These are phyloP conservation scores for Tetrapedia diversipes DNA, from an alignment of 2,888 invertebrate species.

Conservation along the genomic window DNA sequence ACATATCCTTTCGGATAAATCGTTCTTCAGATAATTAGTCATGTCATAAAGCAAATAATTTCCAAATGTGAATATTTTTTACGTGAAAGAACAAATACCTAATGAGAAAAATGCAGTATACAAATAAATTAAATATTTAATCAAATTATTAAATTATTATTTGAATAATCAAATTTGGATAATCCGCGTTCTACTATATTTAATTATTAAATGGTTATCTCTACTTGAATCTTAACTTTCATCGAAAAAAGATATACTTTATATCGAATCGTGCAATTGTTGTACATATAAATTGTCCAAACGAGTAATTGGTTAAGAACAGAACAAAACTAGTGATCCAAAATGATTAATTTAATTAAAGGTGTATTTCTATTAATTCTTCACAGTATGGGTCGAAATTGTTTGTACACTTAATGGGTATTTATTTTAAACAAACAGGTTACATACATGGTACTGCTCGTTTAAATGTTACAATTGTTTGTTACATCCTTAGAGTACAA, in stretches of 20 bases:
- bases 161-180: too few species aligned
- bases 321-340: background rate
- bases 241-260: background rate
- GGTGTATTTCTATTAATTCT: conserved; percentile 19
- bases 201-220: background rate
- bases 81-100: too few species aligned
- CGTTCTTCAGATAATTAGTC: too few species aligned
- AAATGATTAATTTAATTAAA: background rate
- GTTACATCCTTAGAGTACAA: conserved; percentile 69
- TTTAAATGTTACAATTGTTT: conserved; percentile 73
- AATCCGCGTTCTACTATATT: too few species aligned
- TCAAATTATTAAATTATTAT: too few species aligned
- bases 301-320: background rate
- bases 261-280: background rate
- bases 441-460: conserved; percentile 74
- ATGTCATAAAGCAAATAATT: too few species aligned
- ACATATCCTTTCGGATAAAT: too few species aligned
- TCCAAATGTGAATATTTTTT: too few species aligned
- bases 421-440: conserved; percentile 79
- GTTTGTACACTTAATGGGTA: conserved; percentile 70
- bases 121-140: too few species aligned
- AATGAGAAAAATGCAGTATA: too few species aligned
- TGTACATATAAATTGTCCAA: background rate
- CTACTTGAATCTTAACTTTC: background rate
- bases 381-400: conserved; percentile 12